phyloP scores from a whole-genome alignment of 2,797 vertebrate genomes.

The Geotrypetes seraphini region DNA sequence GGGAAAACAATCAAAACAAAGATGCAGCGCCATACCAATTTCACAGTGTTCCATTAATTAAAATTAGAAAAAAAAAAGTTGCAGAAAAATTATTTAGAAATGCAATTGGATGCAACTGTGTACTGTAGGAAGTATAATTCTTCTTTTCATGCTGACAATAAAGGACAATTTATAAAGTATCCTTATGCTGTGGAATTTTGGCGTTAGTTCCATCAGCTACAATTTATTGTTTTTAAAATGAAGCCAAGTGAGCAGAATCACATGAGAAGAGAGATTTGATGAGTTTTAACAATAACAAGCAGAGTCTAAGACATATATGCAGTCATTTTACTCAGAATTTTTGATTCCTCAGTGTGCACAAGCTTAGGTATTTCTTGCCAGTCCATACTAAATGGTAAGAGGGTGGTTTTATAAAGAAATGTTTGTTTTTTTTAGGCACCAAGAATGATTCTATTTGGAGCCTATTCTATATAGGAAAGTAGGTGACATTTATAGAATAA shows the following conservation, averaged over 20 bases:
- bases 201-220: constrained; percentile 39
- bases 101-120: constrained; percentile 44
- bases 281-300: constrained; percentile 49
- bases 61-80: constrained; percentile 49
- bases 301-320: constrained; percentile 32
- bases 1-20: too few species aligned
- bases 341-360: too few species aligned
- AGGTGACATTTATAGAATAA: too few species aligned
- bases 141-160: constrained; percentile 34
- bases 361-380: too few species aligned
- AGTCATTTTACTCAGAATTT: constrained; percentile 21
- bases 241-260: constrained; percentile 51
- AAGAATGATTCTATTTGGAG: too few species aligned
- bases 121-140: constrained; percentile 33
- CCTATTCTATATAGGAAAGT: too few species aligned
- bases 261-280: constrained; percentile 44
- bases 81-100: constrained; percentile 42
- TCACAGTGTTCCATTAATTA: too few species aligned
- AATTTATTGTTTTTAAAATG: constrained; percentile 51
- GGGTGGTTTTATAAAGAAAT: too few species aligned
- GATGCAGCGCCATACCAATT: too few species aligned
- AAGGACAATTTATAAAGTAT: constrained; percentile 35
- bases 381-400: too few species aligned
- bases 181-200: constrained; percentile 41
- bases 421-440: too few species aligned